These are phyloP conservation scores for Eueremaeus valkanovi DNA, from an alignment of 2,888 invertebrate species.

Conservation along the genomic window DNA sequence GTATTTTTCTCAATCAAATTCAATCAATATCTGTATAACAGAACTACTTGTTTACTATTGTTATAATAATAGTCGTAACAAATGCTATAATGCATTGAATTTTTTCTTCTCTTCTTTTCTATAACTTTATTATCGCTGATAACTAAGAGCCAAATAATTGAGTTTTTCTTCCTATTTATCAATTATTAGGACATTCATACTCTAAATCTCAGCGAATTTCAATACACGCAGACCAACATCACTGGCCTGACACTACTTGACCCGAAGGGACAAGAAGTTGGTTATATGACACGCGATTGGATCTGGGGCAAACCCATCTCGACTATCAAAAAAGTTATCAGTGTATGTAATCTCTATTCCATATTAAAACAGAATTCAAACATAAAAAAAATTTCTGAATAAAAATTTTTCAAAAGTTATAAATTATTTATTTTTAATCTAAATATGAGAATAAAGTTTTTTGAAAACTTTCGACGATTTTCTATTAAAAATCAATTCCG, in stretches of 20 bases:
- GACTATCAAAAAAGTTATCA: slow-evolving; percentile 1
- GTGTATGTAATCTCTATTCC: not conserved
- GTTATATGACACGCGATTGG: slow-evolving; percentile 18
- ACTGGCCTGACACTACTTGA: slow-evolving; percentile 44
- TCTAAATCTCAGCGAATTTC: slow-evolving; percentile 42
- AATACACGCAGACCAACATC: slow-evolving; percentile 42
- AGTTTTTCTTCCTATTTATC: slow-evolving; percentile 1
- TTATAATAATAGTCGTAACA: not conserved
- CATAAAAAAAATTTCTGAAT: no score
- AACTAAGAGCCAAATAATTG: not conserved
- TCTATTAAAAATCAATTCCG: not conserved
- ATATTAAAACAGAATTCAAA: not conserved
- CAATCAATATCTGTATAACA: slow-evolving; percentile 9
- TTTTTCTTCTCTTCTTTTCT: not conserved
- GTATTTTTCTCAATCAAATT: slow-evolving; percentile 9
- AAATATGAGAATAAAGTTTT: no score
- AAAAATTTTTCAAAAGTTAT: not conserved
- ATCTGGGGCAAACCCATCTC: not conserved
- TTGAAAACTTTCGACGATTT: not conserved
- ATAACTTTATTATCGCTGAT: not conserved
- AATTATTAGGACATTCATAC: slow-evolving; percentile 44
- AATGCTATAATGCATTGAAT: not conserved
- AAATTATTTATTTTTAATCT: no score
- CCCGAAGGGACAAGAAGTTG: slow-evolving; percentile 40
- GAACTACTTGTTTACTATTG: not conserved